Evolutionary conservation across 2,888 invertebrate species (phyloP).

Genomic region (Thumatha senex): DNA sequence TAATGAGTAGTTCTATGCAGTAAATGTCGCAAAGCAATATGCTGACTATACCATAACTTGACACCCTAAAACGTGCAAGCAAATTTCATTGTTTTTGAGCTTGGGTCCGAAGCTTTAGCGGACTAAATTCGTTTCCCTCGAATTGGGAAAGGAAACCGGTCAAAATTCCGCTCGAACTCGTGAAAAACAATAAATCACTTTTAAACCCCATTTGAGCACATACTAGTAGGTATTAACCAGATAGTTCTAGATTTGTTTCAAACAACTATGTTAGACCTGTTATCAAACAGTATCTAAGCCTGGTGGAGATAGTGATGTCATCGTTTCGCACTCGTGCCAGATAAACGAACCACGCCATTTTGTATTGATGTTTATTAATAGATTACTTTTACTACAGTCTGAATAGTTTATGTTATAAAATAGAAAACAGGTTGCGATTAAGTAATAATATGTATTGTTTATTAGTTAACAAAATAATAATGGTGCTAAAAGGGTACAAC

Average conservation of each 20-base stretch:
- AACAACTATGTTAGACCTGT: neutral
- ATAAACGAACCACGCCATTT: neutral
- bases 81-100: too few relatives aligned
- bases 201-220: too few relatives aligned
- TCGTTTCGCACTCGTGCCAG: neutral
- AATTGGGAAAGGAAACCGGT: too few relatives aligned
- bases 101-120: too few relatives aligned
- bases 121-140: too few relatives aligned
- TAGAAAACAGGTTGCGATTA: neutral
- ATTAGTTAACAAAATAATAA: neutral
- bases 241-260: neutral
- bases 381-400: conserved; percentile 1
- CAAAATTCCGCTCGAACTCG: too few relatives aligned
- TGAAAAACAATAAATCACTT: too few relatives aligned
- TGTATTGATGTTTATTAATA: neutral
- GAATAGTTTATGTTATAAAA: neutral
- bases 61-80: too few relatives aligned
- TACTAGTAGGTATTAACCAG: neutral
- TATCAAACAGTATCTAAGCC: neutral
- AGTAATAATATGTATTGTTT: neutral
- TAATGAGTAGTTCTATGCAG: too few relatives aligned
- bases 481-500: too few relatives aligned
- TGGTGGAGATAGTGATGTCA: neutral
- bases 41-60: too few relatives aligned
- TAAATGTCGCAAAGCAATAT: too few relatives aligned